A percentile compares a stretch with the other conserved stretches of the same genome.
phyloP scores from a whole-genome alignment of 2,797 vertebrate species.

The Centropyge bicolor region DNA sequence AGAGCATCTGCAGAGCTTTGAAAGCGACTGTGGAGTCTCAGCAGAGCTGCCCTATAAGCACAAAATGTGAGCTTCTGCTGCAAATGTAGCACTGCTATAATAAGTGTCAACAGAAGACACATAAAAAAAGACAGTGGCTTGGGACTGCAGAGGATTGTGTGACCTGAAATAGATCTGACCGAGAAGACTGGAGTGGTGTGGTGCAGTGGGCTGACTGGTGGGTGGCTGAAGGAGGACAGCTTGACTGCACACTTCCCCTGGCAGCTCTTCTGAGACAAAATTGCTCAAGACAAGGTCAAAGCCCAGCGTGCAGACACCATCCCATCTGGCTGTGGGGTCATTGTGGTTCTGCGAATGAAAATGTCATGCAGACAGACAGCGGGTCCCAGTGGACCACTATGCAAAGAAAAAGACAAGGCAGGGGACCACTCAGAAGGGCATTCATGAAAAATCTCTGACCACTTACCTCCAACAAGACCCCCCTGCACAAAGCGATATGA shows the following conservation, averaged over 20 bases:
- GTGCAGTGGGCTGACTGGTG: conserved; percentile 44
- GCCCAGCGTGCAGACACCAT: conserved; percentile 59
- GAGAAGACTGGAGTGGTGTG: conserved; percentile 30
- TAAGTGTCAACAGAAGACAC: conserved; percentile 46
- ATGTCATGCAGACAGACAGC: conserved; percentile 71
- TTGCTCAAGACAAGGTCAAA: conserved; percentile 80
- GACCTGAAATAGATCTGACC: conserved; percentile 66
- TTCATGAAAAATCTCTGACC: conserved; percentile 51
- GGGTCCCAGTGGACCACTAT: conserved; percentile 46
- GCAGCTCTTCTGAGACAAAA: conserved; percentile 73
- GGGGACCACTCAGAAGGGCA: conserved; percentile 33
- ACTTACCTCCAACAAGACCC: conserved; percentile 30
- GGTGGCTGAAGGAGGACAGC: conserved; percentile 65
- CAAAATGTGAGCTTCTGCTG: conserved; percentile 40
- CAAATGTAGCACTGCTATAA: conserved; percentile 44
- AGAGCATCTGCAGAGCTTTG: conserved; percentile 54
- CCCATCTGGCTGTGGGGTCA: conserved; percentile 74
- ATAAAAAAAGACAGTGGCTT: conserved; percentile 24
- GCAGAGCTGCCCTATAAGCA: conserved; percentile 49
- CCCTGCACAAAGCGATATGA: conserved; percentile 15
- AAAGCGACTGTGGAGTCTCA: conserved; percentile 34
- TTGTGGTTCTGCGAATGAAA: conserved; percentile 65
- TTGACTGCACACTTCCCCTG: conserved; percentile 62
- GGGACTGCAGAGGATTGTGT: conserved; percentile 46
- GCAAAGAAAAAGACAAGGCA: conserved; percentile 42